These are phyloP conservation scores for Anoncus sp. DNA, from an alignment of 2,888 invertebrate genomes.

Conservation along the genomic window DNA sequence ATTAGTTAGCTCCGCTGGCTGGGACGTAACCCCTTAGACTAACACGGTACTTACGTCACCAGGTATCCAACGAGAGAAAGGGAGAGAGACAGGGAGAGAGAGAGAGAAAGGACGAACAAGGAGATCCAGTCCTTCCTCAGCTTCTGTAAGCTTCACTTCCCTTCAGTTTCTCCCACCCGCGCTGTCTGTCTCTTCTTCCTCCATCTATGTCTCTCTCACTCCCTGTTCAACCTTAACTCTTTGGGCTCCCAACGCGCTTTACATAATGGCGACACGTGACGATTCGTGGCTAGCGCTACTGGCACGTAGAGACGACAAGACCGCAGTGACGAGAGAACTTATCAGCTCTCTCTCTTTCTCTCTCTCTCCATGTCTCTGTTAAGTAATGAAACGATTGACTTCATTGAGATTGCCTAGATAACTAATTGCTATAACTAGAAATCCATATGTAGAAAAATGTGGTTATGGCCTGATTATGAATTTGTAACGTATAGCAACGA, in stretches of 20 bases:
- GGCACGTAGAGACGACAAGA: conserved; percentile 58
- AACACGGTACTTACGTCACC: conserved; percentile 79
- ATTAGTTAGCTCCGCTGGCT: conserved; percentile 81
- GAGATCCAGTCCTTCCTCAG: conserved; percentile 54
- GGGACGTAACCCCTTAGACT: conserved; percentile 80
- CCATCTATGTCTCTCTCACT: conserved; percentile 33
- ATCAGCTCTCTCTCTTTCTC: conserved; percentile 1
- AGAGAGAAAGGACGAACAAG: conserved; percentile 47
- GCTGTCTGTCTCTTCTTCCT: conserved; percentile 27
- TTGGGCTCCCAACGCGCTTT: conserved; percentile 25
- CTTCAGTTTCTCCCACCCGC: conserved; percentile 11
- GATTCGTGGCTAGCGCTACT: conserved; percentile 43
- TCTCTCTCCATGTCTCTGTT: not conserved
- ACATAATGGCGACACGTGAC: conserved; percentile 58
- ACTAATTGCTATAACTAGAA: too few species aligned
- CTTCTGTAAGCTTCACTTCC: conserved; percentile 29
- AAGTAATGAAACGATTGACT: not conserved
- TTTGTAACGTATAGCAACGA: too few species aligned
- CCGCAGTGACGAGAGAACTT: conserved; percentile 45
- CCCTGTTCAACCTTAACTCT: conserved; percentile 35
- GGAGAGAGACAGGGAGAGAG: conserved; percentile 62
- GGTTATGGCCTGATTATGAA: too few species aligned
- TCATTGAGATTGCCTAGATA: too few species aligned
- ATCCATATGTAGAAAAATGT: too few species aligned
- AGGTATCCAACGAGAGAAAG: conserved; percentile 66